phyloP scores from a whole-genome alignment of 2,888 invertebrate species.

The Petrolisthes cinctipes region DNA sequence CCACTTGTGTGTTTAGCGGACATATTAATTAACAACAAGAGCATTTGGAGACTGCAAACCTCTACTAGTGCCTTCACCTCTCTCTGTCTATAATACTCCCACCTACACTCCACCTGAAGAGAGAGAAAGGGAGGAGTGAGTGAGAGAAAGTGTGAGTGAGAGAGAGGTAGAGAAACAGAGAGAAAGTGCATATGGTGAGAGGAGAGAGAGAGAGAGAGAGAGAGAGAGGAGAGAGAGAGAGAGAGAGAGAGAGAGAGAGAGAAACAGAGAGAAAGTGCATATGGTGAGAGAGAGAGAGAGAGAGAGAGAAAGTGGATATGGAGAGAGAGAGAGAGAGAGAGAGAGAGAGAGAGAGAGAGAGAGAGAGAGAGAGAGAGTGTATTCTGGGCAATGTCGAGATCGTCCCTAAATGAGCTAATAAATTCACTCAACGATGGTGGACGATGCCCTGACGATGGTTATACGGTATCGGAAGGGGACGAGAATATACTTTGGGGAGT shows the following conservation, averaged over 20 bases:
- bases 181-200: not conserved
- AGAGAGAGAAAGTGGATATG: too few species aligned
- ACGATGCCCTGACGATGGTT: constrained; percentile 2
- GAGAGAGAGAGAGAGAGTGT: not conserved
- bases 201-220: not conserved
- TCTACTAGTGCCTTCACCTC: too few species aligned
- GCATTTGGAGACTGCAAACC: too few species aligned
- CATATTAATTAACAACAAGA: too few species aligned
- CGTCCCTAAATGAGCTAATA: constrained; percentile 4
- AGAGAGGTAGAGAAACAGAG: constrained; percentile 15
- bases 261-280: too few species aligned
- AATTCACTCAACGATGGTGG: not conserved
- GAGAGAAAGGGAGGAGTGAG: not conserved
- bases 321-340: too few species aligned
- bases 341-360: too few species aligned
- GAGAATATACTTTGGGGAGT: not conserved
- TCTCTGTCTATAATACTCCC: too few species aligned
- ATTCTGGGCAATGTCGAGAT: constrained; percentile 9
- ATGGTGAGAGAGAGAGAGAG: not conserved
- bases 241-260: not conserved
- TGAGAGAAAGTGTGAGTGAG: not conserved
- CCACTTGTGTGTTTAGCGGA: too few species aligned
- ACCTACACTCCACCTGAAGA: too few species aligned
- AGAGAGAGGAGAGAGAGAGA: not conserved
- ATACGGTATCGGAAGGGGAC: not conserved